Conservation (phyloP, 2,888 invertebrate species). For the Ectropis crepuscularia region DNA sequence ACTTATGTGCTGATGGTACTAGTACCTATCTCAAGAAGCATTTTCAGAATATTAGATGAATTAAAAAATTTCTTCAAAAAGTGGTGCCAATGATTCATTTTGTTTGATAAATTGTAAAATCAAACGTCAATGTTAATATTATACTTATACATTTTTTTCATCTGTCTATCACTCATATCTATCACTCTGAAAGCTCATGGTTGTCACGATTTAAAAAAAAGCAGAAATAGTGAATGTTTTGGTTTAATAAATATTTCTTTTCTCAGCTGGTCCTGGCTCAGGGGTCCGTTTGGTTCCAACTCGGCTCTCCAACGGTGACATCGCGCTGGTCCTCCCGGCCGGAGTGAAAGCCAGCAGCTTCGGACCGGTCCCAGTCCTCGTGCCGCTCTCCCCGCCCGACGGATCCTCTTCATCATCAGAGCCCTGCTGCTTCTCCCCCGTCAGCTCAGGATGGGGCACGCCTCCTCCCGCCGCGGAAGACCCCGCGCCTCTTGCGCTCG, state of each 20-base stretch:
- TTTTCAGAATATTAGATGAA: too few species aligned
- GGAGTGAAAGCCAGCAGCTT: constrained; percentile 81
- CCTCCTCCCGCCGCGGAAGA: constrained; percentile 73
- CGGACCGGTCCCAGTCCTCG: constrained; percentile 87
- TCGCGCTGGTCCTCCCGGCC: constrained; percentile 91
- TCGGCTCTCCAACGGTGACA: constrained; percentile 92
- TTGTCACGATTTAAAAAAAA: too few species aligned
- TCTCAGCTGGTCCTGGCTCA: constrained; percentile 86
- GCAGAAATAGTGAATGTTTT: background rate
- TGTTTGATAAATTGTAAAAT: too few species aligned
- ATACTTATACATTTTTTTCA: too few species aligned
- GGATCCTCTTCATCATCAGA: constrained; percentile 88
- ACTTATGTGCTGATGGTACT: too few species aligned
- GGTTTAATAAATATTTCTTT: constrained; percentile 43
- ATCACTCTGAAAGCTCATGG: too few species aligned
- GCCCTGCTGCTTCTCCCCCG: constrained; percentile 85
- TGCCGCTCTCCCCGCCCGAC: constrained; percentile 90
- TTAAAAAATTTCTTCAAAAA: too few species aligned
- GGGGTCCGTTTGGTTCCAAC: constrained; percentile 93
- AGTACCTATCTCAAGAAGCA: too few species aligned
- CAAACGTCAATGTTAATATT: too few species aligned
- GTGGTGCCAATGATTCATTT: too few species aligned
- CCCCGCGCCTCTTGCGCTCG: constrained; percentile 88
- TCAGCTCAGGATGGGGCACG: constrained; percentile 80
- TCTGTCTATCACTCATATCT: too few species aligned